These are phyloP conservation scores for Coreoperca whiteheadi DNA, from an alignment of 2,113 vertebrate species.

Conservation along the genomic window DNA sequence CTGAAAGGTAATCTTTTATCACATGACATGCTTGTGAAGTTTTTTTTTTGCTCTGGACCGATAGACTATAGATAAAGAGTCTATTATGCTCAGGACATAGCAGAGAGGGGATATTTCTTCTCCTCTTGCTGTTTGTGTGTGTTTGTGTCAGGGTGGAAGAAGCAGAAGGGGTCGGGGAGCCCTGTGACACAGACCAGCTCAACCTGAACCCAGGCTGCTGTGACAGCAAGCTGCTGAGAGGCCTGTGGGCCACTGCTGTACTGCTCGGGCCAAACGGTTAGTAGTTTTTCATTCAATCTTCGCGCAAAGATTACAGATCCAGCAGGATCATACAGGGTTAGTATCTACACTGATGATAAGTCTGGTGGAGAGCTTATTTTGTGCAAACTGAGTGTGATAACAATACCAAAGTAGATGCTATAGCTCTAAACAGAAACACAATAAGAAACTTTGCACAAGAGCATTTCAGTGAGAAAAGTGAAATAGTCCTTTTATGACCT, in stretches of 20 bases:
- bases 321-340: not conserved
- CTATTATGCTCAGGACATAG: not conserved
- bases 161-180: slow-evolving; percentile 92
- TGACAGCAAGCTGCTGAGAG: slow-evolving; percentile 89
- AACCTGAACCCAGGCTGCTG: slow-evolving; percentile 88
- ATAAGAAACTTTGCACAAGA: not conserved
- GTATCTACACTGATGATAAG: not conserved
- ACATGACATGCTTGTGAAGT: not conserved
- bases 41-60: not conserved
- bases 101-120: slow-evolving; percentile 14
- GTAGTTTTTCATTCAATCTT: slow-evolving; percentile 48
- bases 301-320: not conserved
- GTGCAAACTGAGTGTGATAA: not conserved
- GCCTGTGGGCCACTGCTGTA: slow-evolving; percentile 89
- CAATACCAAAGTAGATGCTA: not conserved
- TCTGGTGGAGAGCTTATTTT: not conserved
- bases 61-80: too few species aligned
- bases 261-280: slow-evolving; percentile 88
- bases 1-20: slow-evolving; percentile 77
- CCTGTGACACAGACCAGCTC: slow-evolving; percentile 90
- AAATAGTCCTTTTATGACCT: not conserved
- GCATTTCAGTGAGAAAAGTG: not conserved
- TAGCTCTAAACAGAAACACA: not conserved
- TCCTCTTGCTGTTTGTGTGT: slow-evolving; percentile 28
- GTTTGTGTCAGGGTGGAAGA: slow-evolving; percentile 87